These are phyloP conservation scores for Carcinoscorpius rotundicauda DNA, from an alignment of 1,140 invertebrate genomes.

Conservation along the genomic window DNA sequence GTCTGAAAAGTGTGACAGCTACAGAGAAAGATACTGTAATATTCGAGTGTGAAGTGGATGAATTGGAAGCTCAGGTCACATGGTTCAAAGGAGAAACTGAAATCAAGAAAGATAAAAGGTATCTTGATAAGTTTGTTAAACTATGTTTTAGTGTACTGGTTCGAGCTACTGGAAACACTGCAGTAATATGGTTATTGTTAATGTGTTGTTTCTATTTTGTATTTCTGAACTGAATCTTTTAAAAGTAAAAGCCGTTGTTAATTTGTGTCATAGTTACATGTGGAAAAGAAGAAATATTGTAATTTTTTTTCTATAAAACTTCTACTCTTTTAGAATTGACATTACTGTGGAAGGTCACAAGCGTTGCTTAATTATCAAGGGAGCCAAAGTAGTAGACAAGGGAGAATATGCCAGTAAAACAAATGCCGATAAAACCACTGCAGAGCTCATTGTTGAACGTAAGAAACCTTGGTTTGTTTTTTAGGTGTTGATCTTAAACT, in stretches of 20 bases:
- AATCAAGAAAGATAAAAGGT: constrained; percentile 59
- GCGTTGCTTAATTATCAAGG: constrained; percentile 81
- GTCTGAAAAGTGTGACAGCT: constrained; percentile 80
- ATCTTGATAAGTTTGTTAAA: neutral
- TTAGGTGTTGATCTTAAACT: too few species aligned
- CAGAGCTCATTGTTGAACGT: constrained; percentile 88
- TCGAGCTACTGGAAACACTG: neutral
- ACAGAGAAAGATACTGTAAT: constrained; percentile 89
- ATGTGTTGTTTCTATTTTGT: too few species aligned
- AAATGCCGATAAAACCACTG: constrained; percentile 83
- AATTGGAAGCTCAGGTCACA: constrained; percentile 84
- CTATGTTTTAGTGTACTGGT: neutral
- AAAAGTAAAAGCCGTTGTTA: too few species aligned
- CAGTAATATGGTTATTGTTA: too few species aligned
- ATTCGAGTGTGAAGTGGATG: constrained; percentile 89
- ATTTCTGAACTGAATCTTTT: too few species aligned
- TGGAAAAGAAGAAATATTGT: too few species aligned
- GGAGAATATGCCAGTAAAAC: constrained; percentile 79
- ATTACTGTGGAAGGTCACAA: constrained; percentile 24
- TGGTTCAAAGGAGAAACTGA: constrained; percentile 89
- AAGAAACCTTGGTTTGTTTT: constrained; percentile 33
- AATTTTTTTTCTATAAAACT: neutral
- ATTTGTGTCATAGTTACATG: too few species aligned
- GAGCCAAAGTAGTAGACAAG: constrained; percentile 82
- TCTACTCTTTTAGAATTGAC: constrained; percentile 17